phyloP scores from a whole-genome alignment of 1,140 invertebrate species.

The Drosophila varians region DNA sequence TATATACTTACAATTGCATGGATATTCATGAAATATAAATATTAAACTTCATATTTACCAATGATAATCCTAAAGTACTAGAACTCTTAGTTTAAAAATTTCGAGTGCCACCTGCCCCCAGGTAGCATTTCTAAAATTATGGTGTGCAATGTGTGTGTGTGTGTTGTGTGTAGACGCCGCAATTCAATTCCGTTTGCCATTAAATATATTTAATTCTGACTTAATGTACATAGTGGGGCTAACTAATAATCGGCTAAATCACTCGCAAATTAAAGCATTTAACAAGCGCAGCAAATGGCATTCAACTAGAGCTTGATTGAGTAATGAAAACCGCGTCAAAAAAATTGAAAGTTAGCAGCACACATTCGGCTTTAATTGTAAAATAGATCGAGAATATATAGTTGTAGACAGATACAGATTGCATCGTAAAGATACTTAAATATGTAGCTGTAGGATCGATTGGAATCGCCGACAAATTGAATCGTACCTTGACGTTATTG shows the following conservation, averaged over 20 bases:
- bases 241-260: conserved; percentile 39
- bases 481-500: conserved; percentile 63
- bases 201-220: conserved; percentile 12
- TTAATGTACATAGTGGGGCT: conserved; percentile 42
- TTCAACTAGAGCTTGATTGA: conserved; percentile 72
- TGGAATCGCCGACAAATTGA: conserved; percentile 41
- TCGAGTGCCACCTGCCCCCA: conserved; percentile 11
- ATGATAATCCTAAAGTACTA: conserved; percentile 40
- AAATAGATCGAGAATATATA: conserved; percentile 44
- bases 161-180: conserved; percentile 43
- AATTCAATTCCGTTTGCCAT: conserved; percentile 12
- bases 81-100: conserved; percentile 32
- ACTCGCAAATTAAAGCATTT: conserved; percentile 72
- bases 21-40: conserved; percentile 60
- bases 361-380: conserved; percentile 42
- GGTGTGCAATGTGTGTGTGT: conserved; percentile 33
- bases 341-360: conserved; percentile 35
- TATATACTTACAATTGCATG: conserved; percentile 67
- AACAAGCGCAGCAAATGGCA: conserved; percentile 65
- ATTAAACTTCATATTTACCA: conserved; percentile 57
- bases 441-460: conserved; percentile 45
- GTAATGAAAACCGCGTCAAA: not conserved
- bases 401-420: conserved; percentile 7
- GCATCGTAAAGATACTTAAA: conserved; percentile 21
- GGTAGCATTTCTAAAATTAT: not conserved